Evolutionary conservation across 2,113 vertebrate species (phyloP).

Genomic region (Canis aureus): DNA sequence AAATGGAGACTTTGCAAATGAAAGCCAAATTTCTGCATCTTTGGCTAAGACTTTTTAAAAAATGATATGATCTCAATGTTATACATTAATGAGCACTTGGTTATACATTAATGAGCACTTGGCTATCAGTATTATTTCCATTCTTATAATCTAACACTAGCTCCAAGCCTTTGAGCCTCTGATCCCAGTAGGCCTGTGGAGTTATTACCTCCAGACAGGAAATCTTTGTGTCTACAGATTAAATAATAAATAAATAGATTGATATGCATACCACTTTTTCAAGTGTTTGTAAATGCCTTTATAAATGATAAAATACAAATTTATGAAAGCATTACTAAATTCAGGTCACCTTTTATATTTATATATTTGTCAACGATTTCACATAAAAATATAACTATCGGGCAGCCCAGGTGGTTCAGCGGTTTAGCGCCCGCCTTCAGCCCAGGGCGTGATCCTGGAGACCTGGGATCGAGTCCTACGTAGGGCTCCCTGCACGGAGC

Average conservation of each 20-base stretch:
- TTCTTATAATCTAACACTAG: not conserved
- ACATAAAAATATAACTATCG: not conserved
- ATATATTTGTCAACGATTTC: not conserved
- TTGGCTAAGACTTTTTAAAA: not conserved
- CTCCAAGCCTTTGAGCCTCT: not conserved
- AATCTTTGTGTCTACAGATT: not conserved
- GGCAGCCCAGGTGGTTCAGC: no score
- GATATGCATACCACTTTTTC: not conserved
- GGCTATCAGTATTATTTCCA: not conserved
- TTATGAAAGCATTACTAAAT: not conserved
- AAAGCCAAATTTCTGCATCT: constrained; percentile 33
- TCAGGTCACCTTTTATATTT: not conserved
- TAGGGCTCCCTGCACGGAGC: no score
- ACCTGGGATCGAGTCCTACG: no score
- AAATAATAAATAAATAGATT: not conserved
- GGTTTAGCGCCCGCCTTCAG: no score
- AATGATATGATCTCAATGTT: not conserved
- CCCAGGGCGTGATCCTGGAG: no score
- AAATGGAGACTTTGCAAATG: not conserved
- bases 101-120: not conserved
- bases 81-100: not conserved
- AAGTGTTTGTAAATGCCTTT: not conserved
- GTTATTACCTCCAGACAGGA: not conserved
- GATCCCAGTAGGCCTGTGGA: not conserved
- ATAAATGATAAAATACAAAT: not conserved